Conservation (phyloP, 2,888 invertebrate species). For the Augochlorella aurata region DNA sequence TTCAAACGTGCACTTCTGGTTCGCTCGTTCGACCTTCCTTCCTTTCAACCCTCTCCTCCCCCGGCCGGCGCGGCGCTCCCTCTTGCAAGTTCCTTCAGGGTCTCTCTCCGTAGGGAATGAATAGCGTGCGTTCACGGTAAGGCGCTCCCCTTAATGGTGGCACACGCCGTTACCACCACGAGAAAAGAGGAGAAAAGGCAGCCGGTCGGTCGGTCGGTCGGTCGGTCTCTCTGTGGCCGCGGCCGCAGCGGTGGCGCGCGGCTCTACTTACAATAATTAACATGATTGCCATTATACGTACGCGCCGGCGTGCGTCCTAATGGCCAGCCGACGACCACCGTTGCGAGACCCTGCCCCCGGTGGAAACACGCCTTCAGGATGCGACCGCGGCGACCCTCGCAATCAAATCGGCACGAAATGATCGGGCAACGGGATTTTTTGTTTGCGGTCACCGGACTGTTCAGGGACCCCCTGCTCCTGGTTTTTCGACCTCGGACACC, state of each 20-base stretch:
- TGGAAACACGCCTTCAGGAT: constrained; percentile 50
- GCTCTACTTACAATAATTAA: constrained; percentile 80
- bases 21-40: constrained; percentile 70
- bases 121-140: constrained; percentile 81
- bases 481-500: not conserved
- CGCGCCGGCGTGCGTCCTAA: constrained; percentile 71
- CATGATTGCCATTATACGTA: constrained; percentile 80
- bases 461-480: not conserved
- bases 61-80: constrained; percentile 42
- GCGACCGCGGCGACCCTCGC: constrained; percentile 12
- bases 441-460: constrained; percentile 7
- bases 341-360: constrained; percentile 55
- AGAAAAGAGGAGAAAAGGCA: constrained; percentile 47
- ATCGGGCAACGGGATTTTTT: constrained; percentile 17
- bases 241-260: constrained; percentile 64
- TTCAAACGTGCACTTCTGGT: constrained; percentile 69
- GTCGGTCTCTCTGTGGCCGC: constrained; percentile 45
- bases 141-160: constrained; percentile 78
- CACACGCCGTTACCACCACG: constrained; percentile 78
- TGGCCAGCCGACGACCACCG: constrained; percentile 68
- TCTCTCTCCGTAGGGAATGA: constrained; percentile 68
- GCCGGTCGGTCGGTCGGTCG: constrained; percentile 30
- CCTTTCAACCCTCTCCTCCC: constrained; percentile 60
- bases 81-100: constrained; percentile 32
- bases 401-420: constrained; percentile 28